Evolutionary conservation across 2,113 vertebrate genomes (phyloP).

Genomic region (Thinocorus orbignyianus): DNA sequence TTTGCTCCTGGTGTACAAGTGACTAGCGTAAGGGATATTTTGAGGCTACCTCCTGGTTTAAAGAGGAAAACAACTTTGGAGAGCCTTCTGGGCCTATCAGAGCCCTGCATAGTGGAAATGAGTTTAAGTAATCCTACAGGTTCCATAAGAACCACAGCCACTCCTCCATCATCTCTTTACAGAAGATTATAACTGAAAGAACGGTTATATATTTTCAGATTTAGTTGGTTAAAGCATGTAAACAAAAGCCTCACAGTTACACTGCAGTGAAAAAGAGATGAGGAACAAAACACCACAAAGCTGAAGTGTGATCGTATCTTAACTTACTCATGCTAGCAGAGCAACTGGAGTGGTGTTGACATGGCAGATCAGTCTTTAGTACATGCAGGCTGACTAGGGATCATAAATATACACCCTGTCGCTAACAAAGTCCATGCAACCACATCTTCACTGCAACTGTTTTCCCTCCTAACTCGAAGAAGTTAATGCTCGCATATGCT

Average conservation of each 20-base stretch:
- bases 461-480: background rate
- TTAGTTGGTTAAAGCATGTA: background rate
- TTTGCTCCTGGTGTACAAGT: background rate
- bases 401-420: background rate
- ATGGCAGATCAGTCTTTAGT: background rate
- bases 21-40: background rate
- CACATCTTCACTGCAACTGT: background rate
- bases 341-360: background rate
- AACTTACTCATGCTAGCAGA: background rate
- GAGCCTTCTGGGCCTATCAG: background rate
- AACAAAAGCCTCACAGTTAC: background rate
- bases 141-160: background rate
- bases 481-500: background rate
- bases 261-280: background rate
- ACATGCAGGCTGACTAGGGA: background rate
- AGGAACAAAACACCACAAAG: background rate
- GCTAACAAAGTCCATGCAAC: background rate
- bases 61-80: background rate
- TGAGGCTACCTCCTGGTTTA: background rate
- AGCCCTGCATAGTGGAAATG: background rate
- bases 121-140: background rate
- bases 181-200: background rate
- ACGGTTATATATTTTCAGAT: background rate
- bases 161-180: background rate
- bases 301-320: background rate